Percentiles rank a stretch among this genome's conserved stretches.
These are phyloP conservation scores for Tromatobia lineatoria DNA, from an alignment of 2,888 invertebrate species.

Conservation along the genomic window DNA sequence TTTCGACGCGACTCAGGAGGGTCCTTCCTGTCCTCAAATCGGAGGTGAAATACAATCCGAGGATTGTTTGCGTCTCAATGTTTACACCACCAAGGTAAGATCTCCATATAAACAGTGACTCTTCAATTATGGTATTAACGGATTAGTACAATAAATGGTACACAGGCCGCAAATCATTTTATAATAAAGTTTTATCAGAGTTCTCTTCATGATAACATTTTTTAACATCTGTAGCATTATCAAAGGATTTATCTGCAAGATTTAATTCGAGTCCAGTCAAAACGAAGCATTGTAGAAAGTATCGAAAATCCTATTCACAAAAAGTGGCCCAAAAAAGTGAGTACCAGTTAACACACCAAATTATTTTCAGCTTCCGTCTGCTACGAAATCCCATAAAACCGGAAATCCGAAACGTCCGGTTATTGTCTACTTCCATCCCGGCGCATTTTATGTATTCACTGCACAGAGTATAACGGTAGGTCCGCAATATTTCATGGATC, in stretches of 20 bases:
- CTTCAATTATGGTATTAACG: not conserved
- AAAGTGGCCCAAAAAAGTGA: not conserved
- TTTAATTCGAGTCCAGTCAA: too few species aligned
- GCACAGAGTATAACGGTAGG: slow-evolving; percentile 86
- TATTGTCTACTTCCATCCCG: slow-evolving; percentile 90
- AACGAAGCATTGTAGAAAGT: too few species aligned
- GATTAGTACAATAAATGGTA: not conserved
- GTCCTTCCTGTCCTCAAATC: slow-evolving; percentile 87
- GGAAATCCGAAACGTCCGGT: slow-evolving; percentile 86
- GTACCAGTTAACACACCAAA: not conserved
- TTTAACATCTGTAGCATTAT: too few species aligned
- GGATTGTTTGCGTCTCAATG: slow-evolving; percentile 89
- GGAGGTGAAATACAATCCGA: slow-evolving; percentile 85
- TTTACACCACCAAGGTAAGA: slow-evolving; percentile 86
- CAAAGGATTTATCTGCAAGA: too few species aligned
- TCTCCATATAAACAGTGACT: slow-evolving; percentile 2
- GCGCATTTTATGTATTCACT: slow-evolving; percentile 89
- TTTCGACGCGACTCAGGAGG: slow-evolving; percentile 87
- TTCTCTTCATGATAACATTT: not conserved
- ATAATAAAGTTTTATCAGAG: not conserved
- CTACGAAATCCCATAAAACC: not conserved
- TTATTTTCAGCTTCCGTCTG: slow-evolving; percentile 56
- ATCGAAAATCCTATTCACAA: not conserved
- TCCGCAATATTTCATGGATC: slow-evolving; percentile 79
- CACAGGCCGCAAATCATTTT: not conserved